Conservation (phyloP, 2,888 invertebrate genomes). For the Drosophila kokeensis region DNA sequence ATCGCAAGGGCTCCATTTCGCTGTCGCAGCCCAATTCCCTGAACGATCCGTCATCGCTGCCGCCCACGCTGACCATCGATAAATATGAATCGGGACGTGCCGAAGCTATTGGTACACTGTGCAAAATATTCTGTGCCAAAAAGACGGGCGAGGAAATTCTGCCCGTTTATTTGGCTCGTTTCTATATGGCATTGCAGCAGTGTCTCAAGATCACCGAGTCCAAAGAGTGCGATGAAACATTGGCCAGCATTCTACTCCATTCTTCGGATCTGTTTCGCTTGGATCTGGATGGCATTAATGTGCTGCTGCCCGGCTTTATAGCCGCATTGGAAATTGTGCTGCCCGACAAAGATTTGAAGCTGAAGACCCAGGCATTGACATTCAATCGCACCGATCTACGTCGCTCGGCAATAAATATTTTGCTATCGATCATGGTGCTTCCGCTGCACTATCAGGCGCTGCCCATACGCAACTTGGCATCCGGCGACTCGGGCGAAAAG, state of each 20-base stretch:
- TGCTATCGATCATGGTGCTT: slow-evolving; percentile 95
- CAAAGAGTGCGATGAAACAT: slow-evolving; percentile 90
- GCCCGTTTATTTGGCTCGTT: slow-evolving; percentile 96
- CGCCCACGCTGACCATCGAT: slow-evolving; percentile 90
- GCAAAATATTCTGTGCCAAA: slow-evolving; percentile 97
- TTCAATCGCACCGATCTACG: slow-evolving; percentile 91
- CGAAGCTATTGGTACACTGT: slow-evolving; percentile 97
- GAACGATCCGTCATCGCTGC: slow-evolving; percentile 89
- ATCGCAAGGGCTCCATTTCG: slow-evolving; percentile 86
- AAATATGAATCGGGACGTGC: slow-evolving; percentile 95
- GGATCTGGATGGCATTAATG: slow-evolving; percentile 96
- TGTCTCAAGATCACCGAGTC: slow-evolving; percentile 90
- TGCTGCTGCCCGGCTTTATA: slow-evolving; percentile 95
- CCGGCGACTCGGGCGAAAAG: slow-evolving; percentile 87
- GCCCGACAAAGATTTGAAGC: slow-evolving; percentile 92
- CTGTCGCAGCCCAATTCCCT: slow-evolving; percentile 89
- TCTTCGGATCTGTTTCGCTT: slow-evolving; percentile 94
- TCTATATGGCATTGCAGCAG: slow-evolving; percentile 95
- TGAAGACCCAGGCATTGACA: slow-evolving; percentile 88
- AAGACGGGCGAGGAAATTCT: slow-evolving; percentile 94
- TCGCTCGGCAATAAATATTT: slow-evolving; percentile 95
- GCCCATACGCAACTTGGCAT: slow-evolving; percentile 89
- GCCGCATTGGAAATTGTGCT: slow-evolving; percentile 95
- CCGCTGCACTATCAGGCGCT: slow-evolving; percentile 96
- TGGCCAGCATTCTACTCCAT: slow-evolving; percentile 94